Evolutionary conservation across 2,888 invertebrate genomes (phyloP), one percentile per base, ranked within the genome.

Genomic region (Notodonta ziczac): DNA sequence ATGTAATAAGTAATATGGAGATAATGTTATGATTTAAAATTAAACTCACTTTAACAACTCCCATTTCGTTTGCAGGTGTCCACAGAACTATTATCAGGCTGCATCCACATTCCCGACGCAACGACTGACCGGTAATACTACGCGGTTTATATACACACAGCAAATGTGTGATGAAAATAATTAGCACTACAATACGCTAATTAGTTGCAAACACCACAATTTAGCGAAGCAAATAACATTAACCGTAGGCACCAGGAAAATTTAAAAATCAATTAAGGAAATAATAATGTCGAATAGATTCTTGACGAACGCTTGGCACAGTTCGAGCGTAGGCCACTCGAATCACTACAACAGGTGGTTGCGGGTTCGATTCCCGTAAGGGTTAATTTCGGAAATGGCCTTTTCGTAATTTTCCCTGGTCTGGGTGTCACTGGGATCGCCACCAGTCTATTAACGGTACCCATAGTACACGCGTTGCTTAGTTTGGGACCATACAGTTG

Each of bases 171-270:
- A 51, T 8, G 32, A 14, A 61, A 67, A 67, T 64, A 74, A 75
- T 75, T 70, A 69, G 70, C 51, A 48, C 39, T 53, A 35, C 54
- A 65, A 58, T 57, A 54, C 50, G 46, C 32, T 57, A 57, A 73
- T 72, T 75, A 63, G 55, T 58, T 16, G 65, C 59, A 65, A 58
- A 53, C 4, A 7, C 16, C 13, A 60, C 66, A 67, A 76, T 77
- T 75, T 58, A 67, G 58, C 62, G 75, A 44, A 58, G 66, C 72
- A 63, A 77, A 77, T 67, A 14, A 13, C 56, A 61, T 69, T 68
- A 72, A 64, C 63, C 56, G 54, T 8, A 52, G 32, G 12, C 53
- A 14, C 13, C 24, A 35, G 42, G 48, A 16, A 16, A 54, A 39
- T 54, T 24, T 6, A 32, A 32, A 52, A 13, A 32, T 5, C 32